These are phyloP conservation scores for Cephonodes hylas DNA, from an alignment of 2,888 invertebrate species.

Conservation along the genomic window DNA sequence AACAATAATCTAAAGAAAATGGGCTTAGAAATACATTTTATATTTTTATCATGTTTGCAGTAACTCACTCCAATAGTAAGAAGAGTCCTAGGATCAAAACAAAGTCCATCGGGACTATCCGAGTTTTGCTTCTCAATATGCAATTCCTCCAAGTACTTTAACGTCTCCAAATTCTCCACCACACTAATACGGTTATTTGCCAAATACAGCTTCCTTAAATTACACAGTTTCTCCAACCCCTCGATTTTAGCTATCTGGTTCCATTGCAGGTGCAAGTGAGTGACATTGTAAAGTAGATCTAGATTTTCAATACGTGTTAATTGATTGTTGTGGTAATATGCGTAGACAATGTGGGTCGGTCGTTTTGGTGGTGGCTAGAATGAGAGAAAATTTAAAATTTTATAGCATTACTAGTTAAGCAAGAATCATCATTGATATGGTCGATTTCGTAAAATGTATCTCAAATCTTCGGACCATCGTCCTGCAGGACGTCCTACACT, in stretches of 20 bases:
- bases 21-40: too few relatives aligned
- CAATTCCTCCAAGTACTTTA: constrained; percentile 83
- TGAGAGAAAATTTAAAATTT: constrained; percentile 28
- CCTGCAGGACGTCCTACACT: too few relatives aligned
- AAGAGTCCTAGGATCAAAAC: constrained; percentile 85
- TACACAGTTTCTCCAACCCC: constrained; percentile 82
- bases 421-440: not conserved
- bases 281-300: constrained; percentile 82
- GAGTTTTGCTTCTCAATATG: constrained; percentile 85
- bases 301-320: constrained; percentile 88
- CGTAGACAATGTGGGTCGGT: constrained; percentile 76
- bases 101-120: constrained; percentile 78
- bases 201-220: constrained; percentile 89
- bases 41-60: not conserved
- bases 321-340: constrained; percentile 91
- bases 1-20: too few relatives aligned
- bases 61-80: constrained; percentile 78
- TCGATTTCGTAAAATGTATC: too few relatives aligned
- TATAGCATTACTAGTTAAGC: not conserved
- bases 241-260: constrained; percentile 87
- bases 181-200: constrained; percentile 85
- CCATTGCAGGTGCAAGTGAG: constrained; percentile 87
- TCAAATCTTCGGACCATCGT: too few relatives aligned
- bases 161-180: constrained; percentile 84
- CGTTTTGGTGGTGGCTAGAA: constrained; percentile 63